A percentile compares a stretch with the other conserved stretches of the same genome.
phyloP scores from a whole-genome alignment of 2,888 invertebrate genomes.

The Lasioglossum morio region DNA sequence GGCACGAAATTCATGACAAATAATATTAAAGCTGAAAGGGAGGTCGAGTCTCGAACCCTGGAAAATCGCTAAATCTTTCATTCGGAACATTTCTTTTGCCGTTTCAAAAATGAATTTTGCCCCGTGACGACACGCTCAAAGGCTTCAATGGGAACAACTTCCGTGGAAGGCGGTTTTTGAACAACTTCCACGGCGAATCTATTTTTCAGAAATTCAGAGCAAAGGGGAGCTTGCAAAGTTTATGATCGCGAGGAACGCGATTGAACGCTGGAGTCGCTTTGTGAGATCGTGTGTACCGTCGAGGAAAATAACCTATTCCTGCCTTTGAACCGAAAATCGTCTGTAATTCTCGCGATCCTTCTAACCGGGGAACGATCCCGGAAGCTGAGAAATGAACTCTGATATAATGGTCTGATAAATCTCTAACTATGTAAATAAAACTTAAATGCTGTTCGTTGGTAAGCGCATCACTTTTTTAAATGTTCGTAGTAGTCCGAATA shows the following conservation, averaged over 20 bases:
- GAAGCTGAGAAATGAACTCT: background rate
- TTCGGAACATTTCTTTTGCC: background rate
- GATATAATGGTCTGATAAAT: too few relatives aligned
- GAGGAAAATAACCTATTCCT: background rate
- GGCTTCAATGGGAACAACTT: background rate
- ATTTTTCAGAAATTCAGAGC: background rate
- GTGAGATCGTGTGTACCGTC: background rate
- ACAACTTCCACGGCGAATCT: background rate
- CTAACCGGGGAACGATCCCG: too few relatives aligned
- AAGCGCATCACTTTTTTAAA: too few relatives aligned
- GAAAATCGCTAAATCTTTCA: background rate
- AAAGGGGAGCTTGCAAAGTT: background rate
- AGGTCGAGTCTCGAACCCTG: background rate
- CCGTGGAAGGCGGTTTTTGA: background rate
- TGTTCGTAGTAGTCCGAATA: too few relatives aligned
- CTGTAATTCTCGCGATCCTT: background rate
- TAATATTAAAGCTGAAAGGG: background rate
- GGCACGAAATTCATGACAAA: too few relatives aligned
- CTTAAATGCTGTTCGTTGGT: too few relatives aligned
- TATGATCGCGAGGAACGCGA: background rate
- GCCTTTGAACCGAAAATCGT: background rate
- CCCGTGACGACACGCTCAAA: background rate
- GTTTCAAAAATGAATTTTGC: constrained; percentile 8
- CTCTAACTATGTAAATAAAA: too few relatives aligned
- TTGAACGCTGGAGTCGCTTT: background rate